Conservation (phyloP, 2,888 invertebrate species). For the Phania funesta region DNA sequence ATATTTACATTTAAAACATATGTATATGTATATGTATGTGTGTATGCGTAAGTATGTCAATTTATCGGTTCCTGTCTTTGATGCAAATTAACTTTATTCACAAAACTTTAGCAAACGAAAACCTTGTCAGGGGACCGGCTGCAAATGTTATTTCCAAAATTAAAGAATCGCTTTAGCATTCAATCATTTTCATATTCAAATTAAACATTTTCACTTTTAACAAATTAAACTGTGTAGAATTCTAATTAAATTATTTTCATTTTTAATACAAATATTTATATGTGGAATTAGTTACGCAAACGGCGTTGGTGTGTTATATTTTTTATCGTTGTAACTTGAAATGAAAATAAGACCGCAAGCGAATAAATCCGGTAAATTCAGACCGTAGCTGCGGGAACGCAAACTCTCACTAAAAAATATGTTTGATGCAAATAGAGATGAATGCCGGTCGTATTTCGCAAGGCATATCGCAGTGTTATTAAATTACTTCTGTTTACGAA, state of each 20-base stretch:
- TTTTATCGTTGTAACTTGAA: conserved; percentile 21
- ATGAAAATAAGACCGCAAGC: neutral
- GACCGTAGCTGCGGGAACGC: conserved; percentile 81
- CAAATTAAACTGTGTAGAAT: too few relatives aligned
- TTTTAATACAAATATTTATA: neutral
- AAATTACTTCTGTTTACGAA: too few relatives aligned
- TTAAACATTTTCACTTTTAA: neutral
- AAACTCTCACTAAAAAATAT: conserved; percentile 81
- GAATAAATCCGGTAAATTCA: conserved; percentile 75
- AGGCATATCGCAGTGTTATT: neutral
- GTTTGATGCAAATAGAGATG: conserved; percentile 77
- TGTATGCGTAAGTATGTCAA: too few relatives aligned
- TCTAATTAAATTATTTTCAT: too few relatives aligned
- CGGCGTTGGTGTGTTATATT: neutral
- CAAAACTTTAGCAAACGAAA: neutral
- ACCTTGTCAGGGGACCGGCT: conserved; percentile 32
- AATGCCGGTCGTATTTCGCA: conserved; percentile 62
- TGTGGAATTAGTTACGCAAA: neutral
- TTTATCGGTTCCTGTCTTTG: too few relatives aligned
- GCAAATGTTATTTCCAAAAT: conserved; percentile 4
- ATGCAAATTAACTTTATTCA: neutral
- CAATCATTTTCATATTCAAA: neutral
- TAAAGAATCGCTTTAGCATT: neutral
- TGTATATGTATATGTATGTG: too few relatives aligned
- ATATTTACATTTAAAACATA: too few relatives aligned